Evolutionary conservation across 2,797 vertebrate genomes (phyloP).

Genomic region (Anabacerthia variegaticeps): DNA sequence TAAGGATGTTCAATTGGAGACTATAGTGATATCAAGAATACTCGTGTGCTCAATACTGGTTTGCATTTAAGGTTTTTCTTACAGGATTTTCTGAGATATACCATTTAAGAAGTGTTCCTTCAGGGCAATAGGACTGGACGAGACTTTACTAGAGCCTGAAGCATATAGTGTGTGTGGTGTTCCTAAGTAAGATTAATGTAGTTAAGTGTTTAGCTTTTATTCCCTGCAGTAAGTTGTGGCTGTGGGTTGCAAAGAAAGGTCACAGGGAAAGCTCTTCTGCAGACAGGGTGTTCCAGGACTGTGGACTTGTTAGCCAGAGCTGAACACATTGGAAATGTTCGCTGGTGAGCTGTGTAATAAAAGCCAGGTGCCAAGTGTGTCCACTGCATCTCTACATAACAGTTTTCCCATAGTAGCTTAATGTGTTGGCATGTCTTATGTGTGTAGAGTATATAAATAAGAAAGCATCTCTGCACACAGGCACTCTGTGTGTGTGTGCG

Average conservation of each 20-base stretch:
- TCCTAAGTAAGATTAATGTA: neutral
- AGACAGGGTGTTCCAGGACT: neutral
- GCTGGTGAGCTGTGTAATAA: slow-evolving; percentile 10
- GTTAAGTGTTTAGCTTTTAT: neutral
- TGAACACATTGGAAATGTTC: neutral
- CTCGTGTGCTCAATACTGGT: neutral
- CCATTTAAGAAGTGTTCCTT: neutral
- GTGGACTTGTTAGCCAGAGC: neutral
- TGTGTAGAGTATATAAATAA: neutral
- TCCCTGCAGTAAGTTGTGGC: neutral
- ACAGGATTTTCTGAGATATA: neutral
- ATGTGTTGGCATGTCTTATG: neutral
- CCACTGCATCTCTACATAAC: neutral
- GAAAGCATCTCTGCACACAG: slow-evolving; percentile 37
- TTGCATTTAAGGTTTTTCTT: slow-evolving; percentile 22
- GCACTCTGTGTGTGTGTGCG: neutral
- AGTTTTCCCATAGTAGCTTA: neutral
- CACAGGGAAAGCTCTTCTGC: neutral
- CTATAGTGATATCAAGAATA: neutral
- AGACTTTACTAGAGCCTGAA: neutral
- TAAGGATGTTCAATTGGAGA: slow-evolving; percentile 38
- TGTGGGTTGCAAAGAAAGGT: neutral
- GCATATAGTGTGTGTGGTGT: neutral
- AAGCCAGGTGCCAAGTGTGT: neutral
- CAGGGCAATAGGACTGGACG: neutral